Evolutionary conservation across 2,888 invertebrate genomes (phyloP), one percentile per base, ranked within the genome.

Genomic region (Drosophila anomalata): DNA sequence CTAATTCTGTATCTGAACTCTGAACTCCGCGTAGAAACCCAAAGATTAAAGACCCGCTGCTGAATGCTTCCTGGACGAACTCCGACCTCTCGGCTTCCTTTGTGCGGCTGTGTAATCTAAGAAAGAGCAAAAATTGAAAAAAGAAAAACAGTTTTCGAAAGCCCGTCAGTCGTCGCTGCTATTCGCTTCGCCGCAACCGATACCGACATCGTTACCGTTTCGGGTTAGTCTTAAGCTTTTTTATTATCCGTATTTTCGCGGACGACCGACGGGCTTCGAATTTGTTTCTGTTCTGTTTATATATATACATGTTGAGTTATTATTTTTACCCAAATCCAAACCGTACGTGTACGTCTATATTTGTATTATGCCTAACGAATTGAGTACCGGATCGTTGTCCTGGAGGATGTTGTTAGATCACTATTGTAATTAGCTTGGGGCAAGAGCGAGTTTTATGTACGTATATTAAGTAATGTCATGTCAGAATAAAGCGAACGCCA

Each of bases 221-320:
- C 29, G 55, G 54, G 36, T 51, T 51, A 46, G 55, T 58, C 41
- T 9, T 42, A 51, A 41, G 41, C 31, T 14, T 56, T 33, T 46
- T 42, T 44, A 44, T 20, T 22, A 22, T 3, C 44, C 39, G 20
- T 9, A 46, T 55, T 26, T 22, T 7, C 7, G 36, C 55, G 46
- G 22, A 17, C 33, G 48, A 31, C 36, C 46, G 36, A 36, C 44
- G 44, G 33, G 17, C 29, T 31, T 61, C 39, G 62, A 62, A 36
- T 29, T 31, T 33, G 51, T 46, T 60, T 46, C 42, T 60, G 51
- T 60, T 29, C 39, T 58, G 51, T 58, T 65, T 65, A 20, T 55
- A 52, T 60, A 46, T 42, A 26, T 29, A 61, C 62, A 62, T 47
- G 63, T 65, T 65, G 63, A 62, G 62, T 65, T 65, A 65, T 65